A percentile compares a stretch with the other conserved stretches of the same genome.
phyloP scores from a whole-genome alignment of 2,797 vertebrate species.

The Amblyraja radiata region DNA sequence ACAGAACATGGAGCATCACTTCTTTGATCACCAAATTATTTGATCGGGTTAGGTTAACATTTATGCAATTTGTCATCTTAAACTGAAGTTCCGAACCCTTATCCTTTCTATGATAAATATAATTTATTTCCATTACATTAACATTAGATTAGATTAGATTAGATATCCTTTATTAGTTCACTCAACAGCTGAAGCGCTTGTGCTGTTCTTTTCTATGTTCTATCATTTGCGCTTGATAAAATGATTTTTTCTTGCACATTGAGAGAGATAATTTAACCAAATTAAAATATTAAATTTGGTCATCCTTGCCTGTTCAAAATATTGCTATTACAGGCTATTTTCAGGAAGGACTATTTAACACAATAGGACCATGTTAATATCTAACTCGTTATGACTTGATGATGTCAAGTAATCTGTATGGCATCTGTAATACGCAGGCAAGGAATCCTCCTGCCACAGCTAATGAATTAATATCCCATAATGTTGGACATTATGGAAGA shows the following conservation, averaged over 20 bases:
- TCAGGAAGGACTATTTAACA: too few species aligned
- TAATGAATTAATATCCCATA: too few species aligned
- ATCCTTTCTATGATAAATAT: not conserved
- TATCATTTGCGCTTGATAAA: not conserved
- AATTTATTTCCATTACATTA: not conserved
- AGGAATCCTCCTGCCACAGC: too few species aligned
- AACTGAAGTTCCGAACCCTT: not conserved
- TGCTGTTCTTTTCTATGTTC: not conserved
- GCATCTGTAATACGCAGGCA: too few species aligned
- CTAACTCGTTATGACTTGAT: too few species aligned
- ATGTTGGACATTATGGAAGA: too few species aligned
- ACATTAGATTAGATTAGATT: too few species aligned
- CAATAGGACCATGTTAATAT: too few species aligned
- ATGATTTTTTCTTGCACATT: not conserved
- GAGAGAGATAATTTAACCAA: not conserved
- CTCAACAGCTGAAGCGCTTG: not conserved
- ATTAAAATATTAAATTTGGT: not conserved
- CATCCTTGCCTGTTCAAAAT: too few species aligned
- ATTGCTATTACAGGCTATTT: too few species aligned
- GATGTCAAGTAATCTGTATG: too few species aligned
- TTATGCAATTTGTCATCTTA: not conserved
- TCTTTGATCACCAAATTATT: not conserved
- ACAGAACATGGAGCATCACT: not conserved
- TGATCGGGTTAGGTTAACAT: not conserved
- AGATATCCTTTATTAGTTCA: too few species aligned